phyloP scores from a whole-genome alignment of 2,888 invertebrate genomes.

The Caenorhabditis panamensis region DNA sequence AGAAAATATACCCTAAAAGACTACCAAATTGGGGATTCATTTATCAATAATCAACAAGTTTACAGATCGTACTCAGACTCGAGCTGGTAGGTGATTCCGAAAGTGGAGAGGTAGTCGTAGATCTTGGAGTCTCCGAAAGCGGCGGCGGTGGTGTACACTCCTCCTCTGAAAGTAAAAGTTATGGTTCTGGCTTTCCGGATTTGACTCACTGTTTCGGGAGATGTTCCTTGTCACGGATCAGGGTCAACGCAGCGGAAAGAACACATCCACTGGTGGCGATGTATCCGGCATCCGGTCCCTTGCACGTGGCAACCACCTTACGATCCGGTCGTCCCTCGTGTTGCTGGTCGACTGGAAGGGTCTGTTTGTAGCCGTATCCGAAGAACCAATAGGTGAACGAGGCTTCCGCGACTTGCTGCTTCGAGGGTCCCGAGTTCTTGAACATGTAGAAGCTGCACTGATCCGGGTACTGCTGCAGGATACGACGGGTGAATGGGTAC shows the following conservation, averaged over 20 bases:
- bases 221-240: conserved; percentile 87
- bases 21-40: neutral
- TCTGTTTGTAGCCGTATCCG: conserved; percentile 89
- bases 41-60: neutral
- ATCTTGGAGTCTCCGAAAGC: conserved; percentile 90
- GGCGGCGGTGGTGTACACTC: conserved; percentile 88
- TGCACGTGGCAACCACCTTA: conserved; percentile 86
- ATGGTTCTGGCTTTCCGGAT: too few species aligned
- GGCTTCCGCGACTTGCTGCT: conserved; percentile 82
- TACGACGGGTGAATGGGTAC: conserved; percentile 85
- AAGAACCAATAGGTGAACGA: conserved; percentile 86
- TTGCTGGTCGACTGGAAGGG: conserved; percentile 80
- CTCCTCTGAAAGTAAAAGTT: conserved; percentile 90
- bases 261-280: conserved; percentile 85
- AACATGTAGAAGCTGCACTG: conserved; percentile 87
- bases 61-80: conserved; percentile 50
- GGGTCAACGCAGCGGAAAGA: conserved; percentile 87
- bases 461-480: conserved; percentile 86
- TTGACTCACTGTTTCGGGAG: conserved; percentile 87
- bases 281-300: conserved; percentile 83
- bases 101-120: conserved; percentile 87
- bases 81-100: conserved; percentile 83
- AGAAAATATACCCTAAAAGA: neutral
- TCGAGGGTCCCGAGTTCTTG: conserved; percentile 85
- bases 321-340: conserved; percentile 85